A percentile compares a stretch with the other conserved stretches of the same genome.
Evolutionary conservation across 1,140 invertebrate genomes (phyloP).

Genomic region (Hetaerina americana): DNA sequence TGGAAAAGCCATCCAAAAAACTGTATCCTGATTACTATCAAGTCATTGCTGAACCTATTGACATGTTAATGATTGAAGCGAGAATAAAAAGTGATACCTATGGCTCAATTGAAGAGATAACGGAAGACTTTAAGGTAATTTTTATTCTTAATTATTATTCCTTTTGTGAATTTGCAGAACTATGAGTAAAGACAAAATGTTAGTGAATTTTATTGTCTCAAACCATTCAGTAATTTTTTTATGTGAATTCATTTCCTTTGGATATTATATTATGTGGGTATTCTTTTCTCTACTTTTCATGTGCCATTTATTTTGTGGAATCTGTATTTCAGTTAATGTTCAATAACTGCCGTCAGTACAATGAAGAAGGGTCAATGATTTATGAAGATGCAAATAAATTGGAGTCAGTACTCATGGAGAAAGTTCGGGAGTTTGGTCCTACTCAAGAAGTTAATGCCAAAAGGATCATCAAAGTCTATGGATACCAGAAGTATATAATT

Average conservation of each 20-base stretch:
- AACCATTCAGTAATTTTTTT: not conserved
- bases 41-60: slow-evolving; percentile 86
- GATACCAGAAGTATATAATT: too few relatives aligned
- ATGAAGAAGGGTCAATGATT: slow-evolving; percentile 89
- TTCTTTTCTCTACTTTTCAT: not conserved
- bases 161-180: slow-evolving; percentile 2
- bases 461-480: slow-evolving; percentile 29
- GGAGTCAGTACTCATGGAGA: slow-evolving; percentile 72
- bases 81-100: slow-evolving; percentile 72
- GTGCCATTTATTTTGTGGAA: not conserved
- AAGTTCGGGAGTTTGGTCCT: slow-evolving; percentile 59
- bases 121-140: slow-evolving; percentile 51
- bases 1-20: slow-evolving; percentile 93
- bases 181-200: not conserved
- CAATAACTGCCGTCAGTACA: slow-evolving; percentile 87
- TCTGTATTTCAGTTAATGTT: slow-evolving; percentile 78
- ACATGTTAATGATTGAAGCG: slow-evolving; percentile 84
- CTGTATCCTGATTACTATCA: slow-evolving; percentile 93
- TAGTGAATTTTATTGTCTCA: not conserved
- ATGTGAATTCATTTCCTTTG: slow-evolving; percentile 1
- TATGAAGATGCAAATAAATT: slow-evolving; percentile 86
- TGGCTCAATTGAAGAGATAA: slow-evolving; percentile 45
- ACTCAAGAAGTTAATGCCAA: slow-evolving; percentile 24
- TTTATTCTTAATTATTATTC: slow-evolving; percentile 3
- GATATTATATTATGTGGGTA: not conserved